Evolutionary conservation across 1,140 invertebrate genomes (phyloP), one percentile per base, ranked within the genome.

Genomic region (Hycleus phaleratus): DNA sequence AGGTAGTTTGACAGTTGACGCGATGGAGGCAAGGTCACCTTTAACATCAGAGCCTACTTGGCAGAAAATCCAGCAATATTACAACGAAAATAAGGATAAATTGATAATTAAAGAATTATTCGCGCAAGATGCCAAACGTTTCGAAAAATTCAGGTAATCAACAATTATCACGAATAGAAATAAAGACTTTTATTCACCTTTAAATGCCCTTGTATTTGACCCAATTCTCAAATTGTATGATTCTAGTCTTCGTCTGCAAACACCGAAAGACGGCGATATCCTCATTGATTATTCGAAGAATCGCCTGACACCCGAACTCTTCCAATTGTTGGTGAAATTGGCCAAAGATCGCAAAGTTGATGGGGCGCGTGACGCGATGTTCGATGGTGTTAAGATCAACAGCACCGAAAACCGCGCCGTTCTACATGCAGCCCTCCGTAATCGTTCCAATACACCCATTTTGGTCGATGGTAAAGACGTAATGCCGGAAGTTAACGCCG

Each of bases 261-360:
- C 90, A 5, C 88, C 89, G 38, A 78, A 85, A 57, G 90, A 93
- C 82, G 91, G 91, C 12, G 83, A 89, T 2, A 91, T 99, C 70
- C 78, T 98, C 25, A 67, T 93, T 59, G 97, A 99, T 78, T 99
- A 89, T 75, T 99, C 96, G 8, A 99, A 99, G 76, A 99, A 99
- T 76, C 79, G 94, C 11, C 81, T 98, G 50, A 85, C 91, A 70
- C 82, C 88, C 12, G 83, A 88, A 62, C 82, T 85, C 1, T 78
- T 96, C 61, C 70, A 78, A 3, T 68, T 90, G 6, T 79, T 99
- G 4, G 75, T 97, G 47, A 78, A 91, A 45, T 75, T 98, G 79
- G 95, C 94, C 2, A 84, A 83, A 71, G 84, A 83, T 32, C 78
- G 95, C 4, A 85, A 90, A 68, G 84, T 99, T 38, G 90, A 91